phyloP scores from a whole-genome alignment of 30 jellyfish, hydroid and myxozoan genomes.

The Mastigias papua region DNA sequence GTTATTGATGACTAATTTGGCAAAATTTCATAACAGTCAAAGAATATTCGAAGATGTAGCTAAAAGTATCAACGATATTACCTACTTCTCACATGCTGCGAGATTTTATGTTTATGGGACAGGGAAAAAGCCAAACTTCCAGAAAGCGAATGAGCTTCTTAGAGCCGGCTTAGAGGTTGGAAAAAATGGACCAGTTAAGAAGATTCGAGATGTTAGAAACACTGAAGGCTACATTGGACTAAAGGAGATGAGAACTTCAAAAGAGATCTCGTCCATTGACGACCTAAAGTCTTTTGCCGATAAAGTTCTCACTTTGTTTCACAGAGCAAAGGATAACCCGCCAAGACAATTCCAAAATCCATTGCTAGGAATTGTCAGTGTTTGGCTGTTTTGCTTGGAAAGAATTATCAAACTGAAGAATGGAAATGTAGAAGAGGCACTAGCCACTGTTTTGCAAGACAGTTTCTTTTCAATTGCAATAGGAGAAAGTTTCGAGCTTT shows the following conservation, averaged over 20 bases:
- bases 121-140: neutral
- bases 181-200: neutral
- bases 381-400: conserved; percentile 49
- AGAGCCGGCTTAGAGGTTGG: conserved; percentile 31
- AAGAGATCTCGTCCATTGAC: neutral
- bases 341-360: conserved; percentile 58
- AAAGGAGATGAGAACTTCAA: conserved; percentile 24
- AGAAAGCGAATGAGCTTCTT: conserved; percentile 19
- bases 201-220: conserved; percentile 21
- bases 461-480: conserved; percentile 18
- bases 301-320: conserved; percentile 21
- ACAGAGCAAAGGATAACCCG: conserved; percentile 52
- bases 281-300: conserved; percentile 9
- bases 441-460: conserved; percentile 6
- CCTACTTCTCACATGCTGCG: conserved; percentile 53
- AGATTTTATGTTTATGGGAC: conserved; percentile 8
- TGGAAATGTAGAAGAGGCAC: conserved; percentile 30
- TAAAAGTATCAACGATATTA: conserved; percentile 25
- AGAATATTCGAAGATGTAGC: conserved; percentile 66
- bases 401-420: conserved; percentile 34
- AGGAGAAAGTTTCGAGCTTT: conserved; percentile 37
- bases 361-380: conserved; percentile 29
- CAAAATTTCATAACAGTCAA: neutral
- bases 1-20: neutral
- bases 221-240: conserved; percentile 36